A percentile compares a stretch with the other conserved stretches of the same genome.
Evolutionary conservation across 2,888 invertebrate genomes (phyloP).

Genomic region (Tipula vernalis): DNA sequence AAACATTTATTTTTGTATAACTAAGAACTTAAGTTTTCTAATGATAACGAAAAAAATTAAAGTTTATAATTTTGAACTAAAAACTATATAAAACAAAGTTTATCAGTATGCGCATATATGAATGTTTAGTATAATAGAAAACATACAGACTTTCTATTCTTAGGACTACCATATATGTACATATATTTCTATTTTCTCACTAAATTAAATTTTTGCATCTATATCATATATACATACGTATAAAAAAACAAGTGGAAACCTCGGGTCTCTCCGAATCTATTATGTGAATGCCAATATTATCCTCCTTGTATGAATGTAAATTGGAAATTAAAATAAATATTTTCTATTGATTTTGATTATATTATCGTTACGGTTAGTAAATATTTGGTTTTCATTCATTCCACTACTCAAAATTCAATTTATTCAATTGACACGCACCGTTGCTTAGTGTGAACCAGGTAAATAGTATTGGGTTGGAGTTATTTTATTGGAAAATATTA

Average conservation of each 20-base stretch:
- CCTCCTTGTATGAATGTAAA: not conserved
- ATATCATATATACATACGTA: not conserved
- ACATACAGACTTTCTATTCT: not conserved
- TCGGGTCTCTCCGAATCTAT: not conserved
- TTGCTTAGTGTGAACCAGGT: not conserved
- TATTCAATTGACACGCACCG: not conserved
- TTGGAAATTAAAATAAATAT: not conserved
- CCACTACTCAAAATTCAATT: not conserved
- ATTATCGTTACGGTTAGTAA: not conserved
- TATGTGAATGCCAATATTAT: not conserved
- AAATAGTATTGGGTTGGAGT: not conserved
- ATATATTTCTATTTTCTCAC: not conserved
- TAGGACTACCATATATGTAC: too few species aligned
- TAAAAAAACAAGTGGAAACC: not conserved
- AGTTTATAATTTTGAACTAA: not conserved
- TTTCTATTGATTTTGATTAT: not conserved
- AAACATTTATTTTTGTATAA: not conserved
- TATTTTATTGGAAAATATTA: not conserved
- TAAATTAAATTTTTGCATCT: not conserved
- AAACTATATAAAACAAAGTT: not conserved
- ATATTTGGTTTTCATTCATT: not conserved
- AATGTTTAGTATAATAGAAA: not conserved
- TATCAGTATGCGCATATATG: not conserved
- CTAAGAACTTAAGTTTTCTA: not conserved
- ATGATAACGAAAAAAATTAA: not conserved